Conservation (phyloP, 2,797 vertebrate species). For the Rachycentron canadum region DNA sequence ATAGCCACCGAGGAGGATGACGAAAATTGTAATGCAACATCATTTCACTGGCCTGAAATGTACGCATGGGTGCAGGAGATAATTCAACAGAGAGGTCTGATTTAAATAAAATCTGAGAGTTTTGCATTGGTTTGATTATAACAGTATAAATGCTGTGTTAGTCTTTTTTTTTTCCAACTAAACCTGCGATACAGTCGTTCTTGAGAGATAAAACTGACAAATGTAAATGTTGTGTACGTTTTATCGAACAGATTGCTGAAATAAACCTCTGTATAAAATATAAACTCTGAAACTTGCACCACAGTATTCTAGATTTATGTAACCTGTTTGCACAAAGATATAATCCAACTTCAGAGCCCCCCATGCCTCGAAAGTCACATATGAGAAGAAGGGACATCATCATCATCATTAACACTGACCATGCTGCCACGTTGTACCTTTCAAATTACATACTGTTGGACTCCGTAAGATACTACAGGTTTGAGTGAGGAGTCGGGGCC, state of each 20-base stretch:
- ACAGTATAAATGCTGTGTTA: slow-evolving; percentile 56
- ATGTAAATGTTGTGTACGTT: slow-evolving; percentile 40
- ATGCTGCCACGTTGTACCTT: slow-evolving; percentile 2
- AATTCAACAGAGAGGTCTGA: slow-evolving; percentile 48
- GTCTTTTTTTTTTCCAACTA: slow-evolving; percentile 30
- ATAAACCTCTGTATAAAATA: slow-evolving; percentile 83
- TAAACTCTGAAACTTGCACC: slow-evolving; percentile 78
- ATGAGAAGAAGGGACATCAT: slow-evolving; percentile 15
- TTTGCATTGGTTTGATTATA: slow-evolving; percentile 49
- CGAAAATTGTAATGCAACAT: slow-evolving; percentile 32
- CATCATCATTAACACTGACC: not conserved
- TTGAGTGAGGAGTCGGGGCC: slow-evolving; percentile 26
- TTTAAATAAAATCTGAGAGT: slow-evolving; percentile 39
- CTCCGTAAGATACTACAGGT: slow-evolving; percentile 21
- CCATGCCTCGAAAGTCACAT: slow-evolving; percentile 14
- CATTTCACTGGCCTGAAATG: slow-evolving; percentile 44
- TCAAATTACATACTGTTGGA: slow-evolving; percentile 24
- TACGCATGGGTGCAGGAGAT: slow-evolving; percentile 29
- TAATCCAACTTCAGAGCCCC: slow-evolving; percentile 38
- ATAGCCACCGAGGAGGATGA: slow-evolving; percentile 70
- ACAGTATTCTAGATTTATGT: slow-evolving; percentile 66
- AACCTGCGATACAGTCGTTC: slow-evolving; percentile 36
- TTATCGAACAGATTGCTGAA: slow-evolving; percentile 61
- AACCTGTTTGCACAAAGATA: slow-evolving; percentile 59
- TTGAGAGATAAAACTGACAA: slow-evolving; percentile 53